phyloP scores from a whole-genome alignment of 2,113 vertebrate species.

The Periophthalmus modestus region DNA sequence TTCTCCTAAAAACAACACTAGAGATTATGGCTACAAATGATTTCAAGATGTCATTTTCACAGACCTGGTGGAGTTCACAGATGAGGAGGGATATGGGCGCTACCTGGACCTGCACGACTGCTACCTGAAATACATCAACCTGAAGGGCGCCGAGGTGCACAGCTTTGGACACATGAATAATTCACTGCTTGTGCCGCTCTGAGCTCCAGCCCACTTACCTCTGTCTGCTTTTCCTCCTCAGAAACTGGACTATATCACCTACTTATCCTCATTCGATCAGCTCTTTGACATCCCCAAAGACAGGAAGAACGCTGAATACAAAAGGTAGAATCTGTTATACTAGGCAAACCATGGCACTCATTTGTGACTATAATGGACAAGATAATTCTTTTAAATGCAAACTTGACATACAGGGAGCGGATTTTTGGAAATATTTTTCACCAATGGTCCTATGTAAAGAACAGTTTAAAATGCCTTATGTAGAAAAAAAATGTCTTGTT shows the following conservation, averaged over 20 bases:
- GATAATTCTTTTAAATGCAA: background rate
- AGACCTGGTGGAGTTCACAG: constrained; percentile 97
- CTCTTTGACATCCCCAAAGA: constrained; percentile 98
- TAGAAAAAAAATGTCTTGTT: too few species aligned
- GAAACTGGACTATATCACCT: constrained; percentile 97
- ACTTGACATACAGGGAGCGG: background rate
- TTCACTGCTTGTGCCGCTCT: background rate
- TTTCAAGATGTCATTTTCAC: background rate
- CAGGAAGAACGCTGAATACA: constrained; percentile 95
- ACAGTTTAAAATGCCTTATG: too few species aligned
- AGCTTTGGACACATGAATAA: background rate
- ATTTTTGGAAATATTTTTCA: background rate
- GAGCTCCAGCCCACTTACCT: background rate
- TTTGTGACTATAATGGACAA: background rate
- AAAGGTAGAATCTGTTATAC: constrained; percentile 77
- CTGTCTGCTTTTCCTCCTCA: constrained; percentile 42
- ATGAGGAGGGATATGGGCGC: constrained; percentile 95
- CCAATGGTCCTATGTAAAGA: too few species aligned
- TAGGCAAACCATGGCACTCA: background rate
- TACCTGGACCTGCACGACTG: constrained; percentile 97
- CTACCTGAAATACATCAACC: constrained; percentile 95
- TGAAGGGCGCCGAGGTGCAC: constrained; percentile 91
- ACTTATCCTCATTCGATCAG: constrained; percentile 95
- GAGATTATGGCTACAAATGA: background rate
- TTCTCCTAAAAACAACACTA: too few species aligned